A percentile compares a stretch with the other conserved stretches of the same genome.
Conservation (phyloP, 1,140 invertebrate genomes). For the Drosophila orena region DNA sequence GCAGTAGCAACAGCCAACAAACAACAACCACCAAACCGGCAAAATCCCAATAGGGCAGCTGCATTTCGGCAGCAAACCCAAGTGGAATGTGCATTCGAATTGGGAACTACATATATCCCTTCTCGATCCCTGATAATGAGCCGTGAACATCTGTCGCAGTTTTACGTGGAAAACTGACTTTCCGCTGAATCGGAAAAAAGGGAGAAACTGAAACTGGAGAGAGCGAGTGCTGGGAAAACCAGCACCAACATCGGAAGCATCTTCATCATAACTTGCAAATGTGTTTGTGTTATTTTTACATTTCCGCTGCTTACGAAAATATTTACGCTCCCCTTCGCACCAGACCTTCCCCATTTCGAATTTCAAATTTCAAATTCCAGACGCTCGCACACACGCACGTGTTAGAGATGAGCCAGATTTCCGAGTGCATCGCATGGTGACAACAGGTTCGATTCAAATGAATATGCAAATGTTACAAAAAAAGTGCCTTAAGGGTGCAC, state of each 20-base stretch:
- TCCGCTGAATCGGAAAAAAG: slow-evolving; percentile 43
- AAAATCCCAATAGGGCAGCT: slow-evolving; percentile 60
- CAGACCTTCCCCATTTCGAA: slow-evolving; percentile 39
- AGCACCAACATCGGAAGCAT: slow-evolving; percentile 47
- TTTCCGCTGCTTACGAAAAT: slow-evolving; percentile 80
- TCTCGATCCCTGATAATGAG: slow-evolving; percentile 47
- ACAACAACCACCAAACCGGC: slow-evolving; percentile 46
- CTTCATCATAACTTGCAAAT: slow-evolving; percentile 62
- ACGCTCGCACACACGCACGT: slow-evolving; percentile 35
- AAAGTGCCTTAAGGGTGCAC: neutral
- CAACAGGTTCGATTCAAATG: slow-evolving; percentile 18
- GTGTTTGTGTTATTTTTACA: slow-evolving; percentile 81
- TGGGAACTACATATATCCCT: slow-evolving; percentile 17
- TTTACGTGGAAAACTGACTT: slow-evolving; percentile 72
- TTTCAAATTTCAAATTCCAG: slow-evolving; percentile 66
- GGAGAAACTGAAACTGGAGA: neutral
- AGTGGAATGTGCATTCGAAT: slow-evolving; percentile 40
- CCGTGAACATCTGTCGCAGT: slow-evolving; percentile 70
- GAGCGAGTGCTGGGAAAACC: slow-evolving; percentile 42
- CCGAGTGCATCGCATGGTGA: slow-evolving; percentile 23
- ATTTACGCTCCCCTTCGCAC: slow-evolving; percentile 51
- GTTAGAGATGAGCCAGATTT: slow-evolving; percentile 33
- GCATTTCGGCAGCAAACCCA: slow-evolving; percentile 36
- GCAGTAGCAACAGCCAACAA: slow-evolving; percentile 29
- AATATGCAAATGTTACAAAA: neutral